Evolutionary conservation across 2,888 invertebrate genomes (phyloP), one percentile per base, ranked within the genome.

Genomic region (Drosophila subquinaria): DNA sequence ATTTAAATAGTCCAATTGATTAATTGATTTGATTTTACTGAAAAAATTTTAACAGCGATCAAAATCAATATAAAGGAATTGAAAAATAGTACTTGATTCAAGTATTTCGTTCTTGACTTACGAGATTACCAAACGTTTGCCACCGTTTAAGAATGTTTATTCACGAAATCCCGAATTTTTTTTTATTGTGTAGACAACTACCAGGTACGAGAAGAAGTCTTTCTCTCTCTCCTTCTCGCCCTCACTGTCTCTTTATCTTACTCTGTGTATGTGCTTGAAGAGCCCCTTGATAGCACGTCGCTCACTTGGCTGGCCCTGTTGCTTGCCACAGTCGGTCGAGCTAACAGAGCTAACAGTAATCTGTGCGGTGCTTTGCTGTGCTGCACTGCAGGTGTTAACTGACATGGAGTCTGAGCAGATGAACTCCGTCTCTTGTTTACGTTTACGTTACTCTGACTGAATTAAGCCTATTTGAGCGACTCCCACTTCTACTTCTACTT

Each of bases 251-350:
- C 48, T 59, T n/a, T 64, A 20, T 51, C 23, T 52, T 20, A 57
- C 35, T 71, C 56, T 59, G 57, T 69, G 56, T 61, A 66, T 73
- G 27, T 62, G 59, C 52, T 73, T 76, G 76, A 88, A 86, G 79
- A 83, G 88, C 65, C 86, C 81, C 86, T 83, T 73, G 88, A 83
- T 80, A 88, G 76, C 88, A 78, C 57, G 52, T 69, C 76, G 73
- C 63, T 61, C 79, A 73, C 75, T 78, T 70, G 68, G 35, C 59
- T 66, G 73, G 63, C 48, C n/a, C 45, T 8, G 35, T 40, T 48
- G 35, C 17, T 15, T 50, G 61, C 17, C 50, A 30, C 42, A 17
- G 42, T 13, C 30, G 35, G 33, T 13, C 30, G 35, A 33, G 53
- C 30, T 30, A 30, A 30, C 48, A 56, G 45, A 60, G 57, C 56